A percentile compares a stretch with the other conserved stretches of the same genome.
Evolutionary conservation across 2,888 invertebrate species (phyloP).

Genomic region (Cataglyphis cursor): DNA sequence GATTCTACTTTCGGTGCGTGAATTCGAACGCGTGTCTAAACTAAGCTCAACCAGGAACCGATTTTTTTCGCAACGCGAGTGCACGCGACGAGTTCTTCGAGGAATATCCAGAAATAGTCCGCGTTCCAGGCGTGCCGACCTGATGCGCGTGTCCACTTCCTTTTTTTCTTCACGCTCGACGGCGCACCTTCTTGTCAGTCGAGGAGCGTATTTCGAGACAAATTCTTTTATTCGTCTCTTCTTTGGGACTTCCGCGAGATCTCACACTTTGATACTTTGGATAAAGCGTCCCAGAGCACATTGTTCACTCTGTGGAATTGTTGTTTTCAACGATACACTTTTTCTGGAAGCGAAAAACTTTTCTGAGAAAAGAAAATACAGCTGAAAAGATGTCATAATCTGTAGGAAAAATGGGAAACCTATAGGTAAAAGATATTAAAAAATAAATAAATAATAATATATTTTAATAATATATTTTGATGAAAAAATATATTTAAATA

Average conservation of each 20-base stretch:
- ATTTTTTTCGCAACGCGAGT: slow-evolving; percentile 57
- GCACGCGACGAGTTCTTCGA: slow-evolving; percentile 33
- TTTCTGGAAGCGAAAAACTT: neutral
- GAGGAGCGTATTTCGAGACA: slow-evolving; percentile 30
- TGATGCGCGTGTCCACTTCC: slow-evolving; percentile 46
- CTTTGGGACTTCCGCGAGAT: slow-evolving; percentile 4
- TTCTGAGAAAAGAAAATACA: neutral
- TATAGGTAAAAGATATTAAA: neutral
- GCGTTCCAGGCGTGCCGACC: slow-evolving; percentile 58
- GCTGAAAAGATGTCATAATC: neutral
- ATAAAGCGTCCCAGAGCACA: neutral
- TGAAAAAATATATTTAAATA: neutral
- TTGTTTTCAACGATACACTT: neutral
- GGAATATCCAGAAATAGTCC: slow-evolving; percentile 72
- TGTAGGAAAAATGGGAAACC: too few relatives aligned
- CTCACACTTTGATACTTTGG: neutral
- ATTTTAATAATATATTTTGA: neutral
- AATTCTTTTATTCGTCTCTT: slow-evolving; percentile 13
- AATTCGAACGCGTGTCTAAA: slow-evolving; percentile 19
- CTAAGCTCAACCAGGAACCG: slow-evolving; percentile 31
- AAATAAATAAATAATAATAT: neutral
- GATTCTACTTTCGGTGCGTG: neutral
- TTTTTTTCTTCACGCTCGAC: slow-evolving; percentile 19
- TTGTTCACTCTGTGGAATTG: neutral
- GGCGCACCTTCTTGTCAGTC: neutral